Evolutionary conservation across 2,888 invertebrate species (phyloP).

Genomic region (Buathra laborator): DNA sequence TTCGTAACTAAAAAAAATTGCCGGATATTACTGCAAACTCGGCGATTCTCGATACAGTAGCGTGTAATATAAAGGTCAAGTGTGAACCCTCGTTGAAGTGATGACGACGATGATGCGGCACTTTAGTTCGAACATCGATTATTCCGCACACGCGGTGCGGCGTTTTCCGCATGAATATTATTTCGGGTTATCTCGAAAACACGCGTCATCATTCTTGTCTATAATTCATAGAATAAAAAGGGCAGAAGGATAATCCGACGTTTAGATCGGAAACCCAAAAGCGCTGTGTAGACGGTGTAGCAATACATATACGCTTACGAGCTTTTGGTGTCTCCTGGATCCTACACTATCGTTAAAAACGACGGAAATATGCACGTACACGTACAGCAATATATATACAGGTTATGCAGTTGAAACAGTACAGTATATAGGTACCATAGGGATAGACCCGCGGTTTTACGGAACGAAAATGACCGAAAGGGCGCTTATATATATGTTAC

Average conservation of each 20-base stretch:
- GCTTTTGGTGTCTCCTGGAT: not conserved
- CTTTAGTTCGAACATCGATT: slow-evolving; percentile 58
- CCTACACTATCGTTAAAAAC: slow-evolving; percentile 23
- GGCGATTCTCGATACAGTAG: not conserved
- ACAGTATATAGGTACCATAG: not conserved
- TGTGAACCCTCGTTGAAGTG: slow-evolving; percentile 13
- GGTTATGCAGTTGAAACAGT: slow-evolving; percentile 30
- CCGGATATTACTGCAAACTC: slow-evolving; percentile 58
- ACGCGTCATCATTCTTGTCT: slow-evolving; percentile 3
- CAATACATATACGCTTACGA: slow-evolving; percentile 20
- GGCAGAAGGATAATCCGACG: not conserved
- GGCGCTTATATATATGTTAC: slow-evolving; percentile 19
- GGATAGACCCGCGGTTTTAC: slow-evolving; percentile 7
- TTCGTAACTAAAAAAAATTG: slow-evolving; percentile 1
- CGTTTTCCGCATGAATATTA: slow-evolving; percentile 17
- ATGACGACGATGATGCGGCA: slow-evolving; percentile 62
- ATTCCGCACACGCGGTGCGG: slow-evolving; percentile 58
- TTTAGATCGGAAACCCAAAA: slow-evolving; percentile 44
- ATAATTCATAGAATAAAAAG: slow-evolving; percentile 41
- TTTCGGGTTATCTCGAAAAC: slow-evolving; percentile 21
- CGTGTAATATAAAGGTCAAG: slow-evolving; percentile 63
- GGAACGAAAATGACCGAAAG: slow-evolving; percentile 27
- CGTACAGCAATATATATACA: slow-evolving; percentile 38
- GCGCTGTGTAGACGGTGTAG: slow-evolving; percentile 3
- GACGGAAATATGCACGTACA: slow-evolving; percentile 46